Evolutionary conservation across 2,888 invertebrate species (phyloP).

Genomic region (Napeogenes inachia): DNA sequence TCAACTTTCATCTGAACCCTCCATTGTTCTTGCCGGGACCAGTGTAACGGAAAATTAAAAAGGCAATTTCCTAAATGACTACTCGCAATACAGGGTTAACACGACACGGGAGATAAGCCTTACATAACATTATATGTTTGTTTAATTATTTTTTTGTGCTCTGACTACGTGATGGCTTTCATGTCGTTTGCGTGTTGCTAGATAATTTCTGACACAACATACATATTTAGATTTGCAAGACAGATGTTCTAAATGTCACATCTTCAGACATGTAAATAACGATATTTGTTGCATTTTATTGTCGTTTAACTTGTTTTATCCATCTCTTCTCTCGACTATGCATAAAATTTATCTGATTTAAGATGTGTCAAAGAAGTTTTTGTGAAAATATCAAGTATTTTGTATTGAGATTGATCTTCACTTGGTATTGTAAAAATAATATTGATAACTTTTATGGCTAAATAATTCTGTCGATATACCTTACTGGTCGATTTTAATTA

Average conservation of each 20-base stretch:
- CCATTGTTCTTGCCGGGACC: constrained; percentile 37
- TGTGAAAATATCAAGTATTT: too few species aligned
- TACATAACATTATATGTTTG: constrained; percentile 24
- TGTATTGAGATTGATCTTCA: too few species aligned
- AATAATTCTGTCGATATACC: background rate
- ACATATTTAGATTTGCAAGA: too few species aligned
- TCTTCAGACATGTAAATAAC: too few species aligned
- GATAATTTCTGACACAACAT: too few species aligned
- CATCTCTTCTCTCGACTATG: too few species aligned
- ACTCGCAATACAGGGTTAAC: constrained; percentile 46
- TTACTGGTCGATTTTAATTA: constrained; percentile 3
- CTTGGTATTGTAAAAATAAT: too few species aligned
- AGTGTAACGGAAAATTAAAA: constrained; percentile 67
- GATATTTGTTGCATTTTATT: too few species aligned
- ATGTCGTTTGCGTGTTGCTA: background rate
- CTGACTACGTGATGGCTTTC: constrained; percentile 1
- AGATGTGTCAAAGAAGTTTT: too few species aligned
- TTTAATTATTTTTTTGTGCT: constrained; percentile 21
- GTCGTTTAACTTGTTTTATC: too few species aligned
- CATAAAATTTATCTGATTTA: too few species aligned
- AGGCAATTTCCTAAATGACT: constrained; percentile 65
- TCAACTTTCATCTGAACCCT: constrained; percentile 33
- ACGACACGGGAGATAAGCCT: constrained; percentile 34
- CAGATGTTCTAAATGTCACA: too few species aligned
- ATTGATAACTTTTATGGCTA: background rate